A percentile compares a stretch with the other conserved stretches of the same genome.
Conservation (phyloP, 2,113 vertebrate genomes). For the Trematomus loennbergii region DNA sequence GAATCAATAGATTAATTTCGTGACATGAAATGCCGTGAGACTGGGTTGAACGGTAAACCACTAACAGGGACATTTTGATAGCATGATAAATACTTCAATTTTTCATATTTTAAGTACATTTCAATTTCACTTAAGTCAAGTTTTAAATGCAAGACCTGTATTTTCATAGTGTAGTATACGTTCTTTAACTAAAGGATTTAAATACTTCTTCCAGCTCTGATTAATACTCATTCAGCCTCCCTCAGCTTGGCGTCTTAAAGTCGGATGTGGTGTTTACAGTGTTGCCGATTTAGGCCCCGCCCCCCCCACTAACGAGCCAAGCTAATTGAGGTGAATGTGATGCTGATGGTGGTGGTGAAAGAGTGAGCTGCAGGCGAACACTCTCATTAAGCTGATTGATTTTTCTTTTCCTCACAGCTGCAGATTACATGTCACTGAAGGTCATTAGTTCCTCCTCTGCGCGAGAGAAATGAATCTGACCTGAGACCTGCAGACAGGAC, state of each 20-base stretch:
- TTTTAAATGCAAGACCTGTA: not conserved
- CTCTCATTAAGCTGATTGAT: conserved; percentile 79
- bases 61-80: no score
- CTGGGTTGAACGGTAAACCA: no score
- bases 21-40: no score
- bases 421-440: not conserved
- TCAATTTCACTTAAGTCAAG: no score
- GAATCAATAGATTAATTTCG: no score
- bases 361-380: conserved; percentile 7
- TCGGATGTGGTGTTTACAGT: not conserved
- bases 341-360: conserved; percentile 1
- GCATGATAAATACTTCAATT: no score
- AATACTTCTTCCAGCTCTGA: not conserved
- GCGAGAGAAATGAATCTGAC: conserved; percentile 86
- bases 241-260: not conserved
- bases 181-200: no score
- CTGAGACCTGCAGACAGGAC: not conserved
- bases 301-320: conserved; percentile 22
- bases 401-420: not conserved
- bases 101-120: no score
- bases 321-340: conserved; percentile 20
- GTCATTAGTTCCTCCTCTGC: conserved; percentile 90
- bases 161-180: no score
- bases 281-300: not conserved
- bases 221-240: not conserved